Evolutionary conservation across 2,888 invertebrate genomes (phyloP).

Genomic region (Oligia strigilis): DNA sequence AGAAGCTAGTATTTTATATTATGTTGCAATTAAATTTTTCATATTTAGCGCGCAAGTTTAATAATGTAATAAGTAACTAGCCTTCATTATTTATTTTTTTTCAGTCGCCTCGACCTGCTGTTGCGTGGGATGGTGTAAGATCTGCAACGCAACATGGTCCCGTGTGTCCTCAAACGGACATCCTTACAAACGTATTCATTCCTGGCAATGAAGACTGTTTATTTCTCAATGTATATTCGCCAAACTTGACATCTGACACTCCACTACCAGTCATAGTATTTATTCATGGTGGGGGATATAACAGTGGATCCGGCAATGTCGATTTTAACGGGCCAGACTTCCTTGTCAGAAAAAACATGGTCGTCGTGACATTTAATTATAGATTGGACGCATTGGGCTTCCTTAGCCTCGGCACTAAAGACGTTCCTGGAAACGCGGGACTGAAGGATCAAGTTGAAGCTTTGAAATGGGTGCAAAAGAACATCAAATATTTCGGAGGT

Average conservation of each 20-base stretch:
- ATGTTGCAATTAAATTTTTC: too few species aligned
- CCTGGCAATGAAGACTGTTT: conserved; percentile 48
- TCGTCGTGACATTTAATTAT: conserved; percentile 41
- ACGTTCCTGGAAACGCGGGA: conserved; percentile 47
- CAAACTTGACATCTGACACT: conserved; percentile 18
- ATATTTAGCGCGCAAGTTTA: too few species aligned
- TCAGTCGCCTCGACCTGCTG: conserved; percentile 31
- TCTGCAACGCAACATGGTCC: conserved; percentile 33
- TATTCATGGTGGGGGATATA: conserved; percentile 46
- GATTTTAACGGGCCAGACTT: conserved; percentile 37
- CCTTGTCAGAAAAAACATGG: conserved; percentile 25
- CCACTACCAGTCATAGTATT: conserved; percentile 37
- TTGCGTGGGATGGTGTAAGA: conserved; percentile 29
- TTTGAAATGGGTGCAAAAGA: conserved; percentile 45
- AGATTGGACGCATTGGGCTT: conserved; percentile 46
- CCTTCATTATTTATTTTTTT: background rate
- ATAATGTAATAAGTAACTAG: too few species aligned
- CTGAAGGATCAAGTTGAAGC: conserved; percentile 45
- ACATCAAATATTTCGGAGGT: conserved; percentile 39
- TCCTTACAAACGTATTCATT: background rate
- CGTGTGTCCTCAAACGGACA: conserved; percentile 33
- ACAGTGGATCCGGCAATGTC: conserved; percentile 40
- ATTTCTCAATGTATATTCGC: conserved; percentile 47
- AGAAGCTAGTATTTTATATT: too few species aligned
- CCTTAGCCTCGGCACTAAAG: conserved; percentile 30